These are phyloP conservation scores for Cebidichthys violaceus DNA, from an alignment of 2,113 vertebrate species.

Conservation along the genomic window DNA sequence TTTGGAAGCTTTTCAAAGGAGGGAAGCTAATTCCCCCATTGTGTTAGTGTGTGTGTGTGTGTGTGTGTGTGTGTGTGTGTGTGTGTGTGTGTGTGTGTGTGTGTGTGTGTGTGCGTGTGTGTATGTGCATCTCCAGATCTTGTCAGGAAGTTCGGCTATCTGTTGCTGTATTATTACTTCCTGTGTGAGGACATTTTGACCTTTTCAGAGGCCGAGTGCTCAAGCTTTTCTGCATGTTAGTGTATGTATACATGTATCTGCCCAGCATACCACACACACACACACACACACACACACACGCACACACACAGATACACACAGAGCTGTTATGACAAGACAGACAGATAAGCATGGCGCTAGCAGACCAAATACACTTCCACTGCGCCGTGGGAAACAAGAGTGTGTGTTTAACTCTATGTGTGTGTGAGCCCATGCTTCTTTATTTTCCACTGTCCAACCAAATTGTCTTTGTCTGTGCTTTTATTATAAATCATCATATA, in stretches of 20 bases:
- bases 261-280: not conserved
- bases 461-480: conserved; percentile 10
- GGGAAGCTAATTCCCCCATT: not conserved
- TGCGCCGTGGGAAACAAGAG: conserved; percentile 60
- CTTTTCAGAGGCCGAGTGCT: conserved; percentile 27
- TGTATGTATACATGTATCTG: not conserved
- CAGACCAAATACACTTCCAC: conserved; percentile 69
- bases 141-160: conserved; percentile 31
- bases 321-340: conserved; percentile 66
- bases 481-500: not conserved
- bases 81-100: no score
- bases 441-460: conserved; percentile 1
- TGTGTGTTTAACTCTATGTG: conserved; percentile 4
- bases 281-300: conserved; percentile 39
- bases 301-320: conserved; percentile 45
- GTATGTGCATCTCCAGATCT: not conserved
- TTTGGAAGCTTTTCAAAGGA: not conserved
- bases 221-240: not conserved
- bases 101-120: not conserved
- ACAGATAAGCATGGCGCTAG: conserved; percentile 68
- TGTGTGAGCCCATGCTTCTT: conserved; percentile 11
- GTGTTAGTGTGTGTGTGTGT: not conserved
- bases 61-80: not conserved
- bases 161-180: conserved; percentile 35
- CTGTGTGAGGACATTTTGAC: conserved; percentile 39